phyloP scores from a whole-genome alignment of 2,888 invertebrate species.

The Hydriomena furcata region DNA sequence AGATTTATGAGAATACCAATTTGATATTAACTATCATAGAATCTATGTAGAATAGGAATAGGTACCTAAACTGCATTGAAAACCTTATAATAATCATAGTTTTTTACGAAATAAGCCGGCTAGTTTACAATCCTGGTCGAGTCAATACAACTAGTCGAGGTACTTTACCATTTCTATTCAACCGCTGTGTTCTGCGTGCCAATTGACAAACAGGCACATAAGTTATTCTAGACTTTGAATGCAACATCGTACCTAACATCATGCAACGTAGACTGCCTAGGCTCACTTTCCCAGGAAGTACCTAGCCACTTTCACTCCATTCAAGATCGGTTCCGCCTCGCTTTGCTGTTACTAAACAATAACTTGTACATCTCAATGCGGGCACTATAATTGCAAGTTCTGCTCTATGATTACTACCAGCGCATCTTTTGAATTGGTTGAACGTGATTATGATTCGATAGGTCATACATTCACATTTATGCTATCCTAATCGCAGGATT shows the following conservation, averaged over 20 bases:
- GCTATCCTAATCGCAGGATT: too few species aligned
- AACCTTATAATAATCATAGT: too few species aligned
- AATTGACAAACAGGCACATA: conserved; percentile 6
- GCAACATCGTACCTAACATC: conserved; percentile 14
- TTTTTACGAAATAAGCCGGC: too few species aligned
- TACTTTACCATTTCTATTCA: neutral
- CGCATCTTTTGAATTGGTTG: conserved; percentile 12
- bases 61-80: too few species aligned
- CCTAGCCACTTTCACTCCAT: conserved; percentile 78
- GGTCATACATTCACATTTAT: too few species aligned
- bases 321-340: conserved; percentile 75
- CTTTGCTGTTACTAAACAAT: conserved; percentile 49
- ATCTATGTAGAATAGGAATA: too few species aligned
- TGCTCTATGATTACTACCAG: conserved; percentile 12
- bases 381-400: conserved; percentile 26
- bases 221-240: conserved; percentile 22
- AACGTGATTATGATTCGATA: conserved; percentile 6
- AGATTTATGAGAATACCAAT: too few species aligned
- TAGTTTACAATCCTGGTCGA: too few species aligned
- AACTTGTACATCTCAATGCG: conserved; percentile 50
- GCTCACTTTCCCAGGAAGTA: conserved; percentile 79
- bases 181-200: neutral
- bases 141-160: too few species aligned
- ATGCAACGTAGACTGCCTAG: conserved; percentile 30
- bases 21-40: too few species aligned